Conservation (phyloP, 2,888 invertebrate species). For the Chrysotoxum bicinctum region DNA sequence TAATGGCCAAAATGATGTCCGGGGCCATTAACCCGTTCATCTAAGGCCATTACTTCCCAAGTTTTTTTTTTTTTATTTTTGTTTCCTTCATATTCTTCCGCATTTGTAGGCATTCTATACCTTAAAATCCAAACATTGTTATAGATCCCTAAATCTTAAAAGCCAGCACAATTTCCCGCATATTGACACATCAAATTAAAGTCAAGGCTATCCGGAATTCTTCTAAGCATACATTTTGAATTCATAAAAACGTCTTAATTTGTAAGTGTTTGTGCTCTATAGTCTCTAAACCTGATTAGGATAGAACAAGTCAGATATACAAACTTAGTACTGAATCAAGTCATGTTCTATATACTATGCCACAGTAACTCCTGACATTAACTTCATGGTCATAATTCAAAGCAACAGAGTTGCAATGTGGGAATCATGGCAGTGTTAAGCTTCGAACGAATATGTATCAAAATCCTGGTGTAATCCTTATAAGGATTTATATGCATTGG, state of each 20-base stretch:
- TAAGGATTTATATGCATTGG: slow-evolving; percentile 66
- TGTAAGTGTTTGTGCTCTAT: slow-evolving; percentile 28
- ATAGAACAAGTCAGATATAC: not conserved
- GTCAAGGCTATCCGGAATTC: slow-evolving; percentile 48
- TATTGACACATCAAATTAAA: slow-evolving; percentile 38
- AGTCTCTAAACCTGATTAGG: too few species aligned
- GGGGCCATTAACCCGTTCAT: too few species aligned
- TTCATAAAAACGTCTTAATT: slow-evolving; percentile 27
- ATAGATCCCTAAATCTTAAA: too few species aligned
- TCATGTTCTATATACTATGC: not conserved
- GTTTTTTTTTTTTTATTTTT: too few species aligned
- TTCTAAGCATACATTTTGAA: not conserved
- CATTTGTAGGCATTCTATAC: too few species aligned
- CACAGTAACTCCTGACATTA: slow-evolving; percentile 14
- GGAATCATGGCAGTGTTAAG: slow-evolving; percentile 62
- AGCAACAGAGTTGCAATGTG: slow-evolving; percentile 17
- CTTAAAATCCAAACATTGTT: too few species aligned
- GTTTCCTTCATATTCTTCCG: too few species aligned
- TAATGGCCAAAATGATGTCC: too few species aligned
- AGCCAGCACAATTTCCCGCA: slow-evolving; percentile 16
- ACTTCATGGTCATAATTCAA: slow-evolving; percentile 40
- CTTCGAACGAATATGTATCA: slow-evolving; percentile 62
- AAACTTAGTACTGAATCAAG: slow-evolving; percentile 15
- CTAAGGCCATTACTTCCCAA: too few species aligned
- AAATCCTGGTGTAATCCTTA: slow-evolving; percentile 64